These are phyloP conservation scores for Hyppa rectilinea DNA, from an alignment of 2,888 invertebrate genomes.

Conservation along the genomic window DNA sequence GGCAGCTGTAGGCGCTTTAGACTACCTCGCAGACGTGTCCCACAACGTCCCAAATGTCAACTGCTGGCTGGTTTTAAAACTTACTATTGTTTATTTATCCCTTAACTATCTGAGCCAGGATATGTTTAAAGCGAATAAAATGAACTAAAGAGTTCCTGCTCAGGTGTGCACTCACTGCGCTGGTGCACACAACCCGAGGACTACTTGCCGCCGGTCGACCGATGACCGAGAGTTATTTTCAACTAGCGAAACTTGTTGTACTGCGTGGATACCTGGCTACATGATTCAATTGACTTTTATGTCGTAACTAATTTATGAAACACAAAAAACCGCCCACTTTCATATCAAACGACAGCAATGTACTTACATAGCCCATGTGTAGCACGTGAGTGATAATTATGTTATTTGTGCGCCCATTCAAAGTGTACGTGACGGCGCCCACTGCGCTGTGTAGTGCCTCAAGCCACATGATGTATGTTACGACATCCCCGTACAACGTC, in stretches of 20 bases:
- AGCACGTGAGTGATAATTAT: conserved; percentile 54
- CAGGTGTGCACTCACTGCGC: conserved; percentile 55
- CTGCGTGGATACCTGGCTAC: not conserved
- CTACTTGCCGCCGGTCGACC: conserved; percentile 31
- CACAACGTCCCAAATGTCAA: conserved; percentile 9
- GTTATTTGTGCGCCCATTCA: conserved; percentile 57
- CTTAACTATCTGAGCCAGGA: conserved; percentile 46
- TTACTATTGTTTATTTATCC: conserved; percentile 52
- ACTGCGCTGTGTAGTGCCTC: conserved; percentile 10
- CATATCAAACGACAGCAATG: conserved; percentile 8
- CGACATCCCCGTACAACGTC: conserved; percentile 43
- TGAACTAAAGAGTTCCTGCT: conserved; percentile 2
- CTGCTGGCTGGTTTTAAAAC: conserved; percentile 37
- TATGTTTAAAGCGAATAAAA: conserved; percentile 45
- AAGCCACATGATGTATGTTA: conserved; percentile 41
- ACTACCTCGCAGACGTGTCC: not conserved
- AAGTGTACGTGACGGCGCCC: conserved; percentile 31
- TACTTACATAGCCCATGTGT: conserved; percentile 22
- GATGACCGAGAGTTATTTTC: conserved; percentile 22
- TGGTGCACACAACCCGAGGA: conserved; percentile 35
- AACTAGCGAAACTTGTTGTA: conserved; percentile 6
- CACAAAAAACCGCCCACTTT: conserved; percentile 7
- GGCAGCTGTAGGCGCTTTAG: not conserved
- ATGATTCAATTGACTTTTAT: not conserved
- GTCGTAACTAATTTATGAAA: not conserved